A percentile compares a stretch with the other conserved stretches of the same genome.
phyloP scores from a whole-genome alignment of 1,140 invertebrate species.

The Sweltsa coloradensis region DNA sequence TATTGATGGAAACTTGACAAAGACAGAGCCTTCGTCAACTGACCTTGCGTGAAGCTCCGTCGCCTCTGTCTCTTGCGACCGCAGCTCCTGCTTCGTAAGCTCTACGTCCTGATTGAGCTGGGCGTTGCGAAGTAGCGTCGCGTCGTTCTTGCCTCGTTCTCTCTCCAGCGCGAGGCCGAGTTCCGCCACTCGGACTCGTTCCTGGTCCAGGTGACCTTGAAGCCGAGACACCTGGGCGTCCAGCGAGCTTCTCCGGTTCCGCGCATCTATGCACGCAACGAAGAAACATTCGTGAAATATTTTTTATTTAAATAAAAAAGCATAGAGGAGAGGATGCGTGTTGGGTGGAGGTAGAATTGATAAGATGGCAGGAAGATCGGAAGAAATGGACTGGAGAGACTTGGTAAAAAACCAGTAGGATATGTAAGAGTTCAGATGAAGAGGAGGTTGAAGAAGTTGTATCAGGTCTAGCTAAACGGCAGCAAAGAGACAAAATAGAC shows the following conservation, averaged over 20 bases:
- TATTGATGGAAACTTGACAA: too few relatives aligned
- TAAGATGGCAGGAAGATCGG: too few relatives aligned
- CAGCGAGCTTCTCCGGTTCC: slow-evolving; percentile 3
- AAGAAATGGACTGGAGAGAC: too few relatives aligned
- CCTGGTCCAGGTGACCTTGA: slow-evolving; percentile 4
- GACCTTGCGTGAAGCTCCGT: slow-evolving; percentile 37
- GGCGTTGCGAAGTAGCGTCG: slow-evolving; percentile 62
- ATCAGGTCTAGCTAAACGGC: too few relatives aligned
- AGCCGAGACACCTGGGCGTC: slow-evolving; percentile 5
- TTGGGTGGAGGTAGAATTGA: not conserved
- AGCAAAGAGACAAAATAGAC: not conserved
- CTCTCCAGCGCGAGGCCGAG: slow-evolving; percentile 23
- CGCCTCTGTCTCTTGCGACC: slow-evolving; percentile 46
- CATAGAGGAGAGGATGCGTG: not conserved
- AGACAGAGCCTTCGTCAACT: slow-evolving; percentile 17
- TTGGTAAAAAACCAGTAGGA: not conserved
- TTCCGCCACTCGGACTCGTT: slow-evolving; percentile 1
- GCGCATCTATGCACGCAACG: not conserved
- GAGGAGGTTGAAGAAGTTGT: too few relatives aligned
- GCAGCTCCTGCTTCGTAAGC: slow-evolving; percentile 53
- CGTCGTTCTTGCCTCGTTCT: slow-evolving; percentile 61
- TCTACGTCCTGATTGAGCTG: slow-evolving; percentile 72
- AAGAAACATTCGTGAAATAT: not conserved
- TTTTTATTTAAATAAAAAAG: not conserved
- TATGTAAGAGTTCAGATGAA: too few relatives aligned